These are phyloP conservation scores for Syngnathoides biaculeatus DNA, from an alignment of 2,113 vertebrate genomes.

Conservation along the genomic window DNA sequence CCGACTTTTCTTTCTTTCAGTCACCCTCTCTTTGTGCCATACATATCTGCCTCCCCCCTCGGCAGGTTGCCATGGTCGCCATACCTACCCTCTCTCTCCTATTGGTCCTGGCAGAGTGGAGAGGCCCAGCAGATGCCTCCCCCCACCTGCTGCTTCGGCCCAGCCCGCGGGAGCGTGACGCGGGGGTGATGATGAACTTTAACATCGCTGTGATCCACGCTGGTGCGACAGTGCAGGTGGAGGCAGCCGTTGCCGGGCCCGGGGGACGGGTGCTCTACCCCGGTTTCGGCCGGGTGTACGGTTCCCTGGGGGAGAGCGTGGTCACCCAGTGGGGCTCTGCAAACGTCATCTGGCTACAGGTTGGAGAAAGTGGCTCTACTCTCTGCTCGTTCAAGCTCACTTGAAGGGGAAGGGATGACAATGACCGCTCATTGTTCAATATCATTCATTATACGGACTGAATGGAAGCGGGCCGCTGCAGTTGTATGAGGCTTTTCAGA, in stretches of 20 bases:
- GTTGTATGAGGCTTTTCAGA: conserved; percentile 26
- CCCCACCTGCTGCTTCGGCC: conserved; percentile 78
- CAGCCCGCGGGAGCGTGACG: conserved; percentile 75
- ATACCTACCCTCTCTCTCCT: conserved; percentile 81
- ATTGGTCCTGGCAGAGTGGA: conserved; percentile 84
- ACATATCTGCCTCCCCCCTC: conserved; percentile 69
- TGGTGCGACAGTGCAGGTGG: conserved; percentile 68
- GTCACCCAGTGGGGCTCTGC: conserved; percentile 81
- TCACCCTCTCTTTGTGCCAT: conserved; percentile 69
- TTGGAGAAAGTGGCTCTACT: conserved; percentile 58
- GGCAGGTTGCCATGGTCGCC: conserved; percentile 78
- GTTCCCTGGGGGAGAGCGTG: conserved; percentile 79
- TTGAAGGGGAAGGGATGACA: conserved; percentile 49
- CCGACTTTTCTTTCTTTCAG: conserved; percentile 54
- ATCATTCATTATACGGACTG: conserved; percentile 52
- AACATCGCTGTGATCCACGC: conserved; percentile 81
- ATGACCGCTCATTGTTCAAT: conserved; percentile 35
- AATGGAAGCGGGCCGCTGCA: conserved; percentile 40
- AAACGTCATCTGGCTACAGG: conserved; percentile 86
- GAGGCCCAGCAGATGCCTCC: conserved; percentile 70
- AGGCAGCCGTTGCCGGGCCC: conserved; percentile 69
- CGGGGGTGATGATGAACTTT: conserved; percentile 73
- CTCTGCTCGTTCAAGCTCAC: conserved; percentile 41
- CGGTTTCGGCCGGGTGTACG: conserved; percentile 78
- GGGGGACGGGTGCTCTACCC: conserved; percentile 84